Base-by-base conservation (phyloP, 2,113 vertebrate genomes). In the pig (Sus scrofa) region DNA sequence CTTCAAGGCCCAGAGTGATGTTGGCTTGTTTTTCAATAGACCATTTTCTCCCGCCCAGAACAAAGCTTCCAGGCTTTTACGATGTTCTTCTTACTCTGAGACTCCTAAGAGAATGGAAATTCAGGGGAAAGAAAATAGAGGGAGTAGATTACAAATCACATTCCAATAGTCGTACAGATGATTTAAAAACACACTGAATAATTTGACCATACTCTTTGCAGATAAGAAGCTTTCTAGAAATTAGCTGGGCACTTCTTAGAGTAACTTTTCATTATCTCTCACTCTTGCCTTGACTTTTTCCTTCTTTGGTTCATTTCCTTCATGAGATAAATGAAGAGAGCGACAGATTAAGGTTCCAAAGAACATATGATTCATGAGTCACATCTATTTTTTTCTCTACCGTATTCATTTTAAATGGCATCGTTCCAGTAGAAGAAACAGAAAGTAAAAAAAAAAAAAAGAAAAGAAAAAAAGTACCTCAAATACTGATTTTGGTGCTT, bases 311-410 rank as follows among this genome's bases (percentile, higher is more conserved):
- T 97, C 79, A 93, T 96, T 96, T 98, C 95, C 96, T 97, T 95
- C 91, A 15, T 79, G 95, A 97, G 93, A 96, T 96, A 97, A 96
- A 89, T 56, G 95, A 96, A 95, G 96, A 95, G 37, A 92, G 34
- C 60, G 71, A 95, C 89, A 94, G 86, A 97, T 87, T 94, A 97
- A 96, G 70, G 93, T 97, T 97, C 97, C 96, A 97, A 91, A 96
- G 95, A 95, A 79, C 96, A 74, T 65, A 96, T 96, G 97, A 96
- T 92, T 94, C 62, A 90, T 98, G 98, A 98, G 89, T 98, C 97
- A 97, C 52, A 71, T 62, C 96, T 96, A 54, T 86, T 95, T 97
- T 97, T n/a, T 97, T 93, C 65, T 96, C 91, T 86, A 20, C 70
- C 62, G 77, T 94, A 95, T 96, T 96, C 91, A 94, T 75, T 91